phyloP scores from a whole-genome alignment of 1,140 invertebrate species.

The Aphis gossypii region DNA sequence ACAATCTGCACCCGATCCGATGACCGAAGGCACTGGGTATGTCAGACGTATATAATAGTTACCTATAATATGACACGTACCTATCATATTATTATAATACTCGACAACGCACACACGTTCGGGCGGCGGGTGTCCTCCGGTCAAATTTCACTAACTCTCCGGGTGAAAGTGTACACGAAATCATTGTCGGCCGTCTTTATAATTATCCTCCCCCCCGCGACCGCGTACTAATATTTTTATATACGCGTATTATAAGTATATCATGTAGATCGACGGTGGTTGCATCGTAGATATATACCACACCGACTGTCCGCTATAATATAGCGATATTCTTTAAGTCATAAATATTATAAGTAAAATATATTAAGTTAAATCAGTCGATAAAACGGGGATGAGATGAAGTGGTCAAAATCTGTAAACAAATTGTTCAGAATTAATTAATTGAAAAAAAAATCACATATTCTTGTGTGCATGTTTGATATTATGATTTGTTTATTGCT shows the following conservation, averaged over 20 bases:
- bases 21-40: neutral
- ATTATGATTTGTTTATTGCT: neutral
- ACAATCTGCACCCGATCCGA: neutral
- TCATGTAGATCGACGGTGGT: neutral
- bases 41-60: neutral
- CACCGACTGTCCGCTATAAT: neutral
- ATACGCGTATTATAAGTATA: neutral
- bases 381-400: no score
- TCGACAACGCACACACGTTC: neutral
- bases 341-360: no score
- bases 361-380: neutral
- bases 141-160: constrained; percentile 34
- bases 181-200: constrained; percentile 13
- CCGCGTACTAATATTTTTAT: neutral
- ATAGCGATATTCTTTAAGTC: neutral
- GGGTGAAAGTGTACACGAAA: constrained; percentile 37
- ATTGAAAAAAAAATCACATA: no score
- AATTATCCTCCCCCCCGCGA: neutral
- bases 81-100: neutral
- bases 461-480: neutral
- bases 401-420: neutral
- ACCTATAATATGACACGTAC: neutral
- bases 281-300: neutral
- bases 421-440: neutral
- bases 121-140: neutral